These are phyloP conservation scores for Brachyhypopomus occidentalis DNA, from an alignment of 2,113 vertebrate species.

Conservation along the genomic window DNA sequence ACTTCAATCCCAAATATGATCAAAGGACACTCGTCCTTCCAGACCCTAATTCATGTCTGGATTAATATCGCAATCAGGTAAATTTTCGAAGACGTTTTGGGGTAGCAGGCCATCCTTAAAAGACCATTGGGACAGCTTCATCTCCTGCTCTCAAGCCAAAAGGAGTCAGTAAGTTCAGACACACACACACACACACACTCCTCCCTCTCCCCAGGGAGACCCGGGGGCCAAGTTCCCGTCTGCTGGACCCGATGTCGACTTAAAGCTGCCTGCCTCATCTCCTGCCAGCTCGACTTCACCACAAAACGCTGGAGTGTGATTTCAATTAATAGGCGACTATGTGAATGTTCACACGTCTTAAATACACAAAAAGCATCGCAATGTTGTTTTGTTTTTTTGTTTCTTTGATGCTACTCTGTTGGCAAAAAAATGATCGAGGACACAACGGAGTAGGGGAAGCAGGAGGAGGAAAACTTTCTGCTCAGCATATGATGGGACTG, in stretches of 20 bases:
- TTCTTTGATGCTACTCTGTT: slow-evolving; percentile 5
- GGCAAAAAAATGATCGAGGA: not conserved
- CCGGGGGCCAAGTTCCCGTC: slow-evolving; percentile 66
- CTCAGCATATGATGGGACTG: not conserved
- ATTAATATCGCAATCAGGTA: slow-evolving; percentile 10
- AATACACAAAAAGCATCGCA: slow-evolving; percentile 21
- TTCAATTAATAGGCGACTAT: slow-evolving; percentile 51
- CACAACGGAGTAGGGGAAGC: slow-evolving; percentile 28
- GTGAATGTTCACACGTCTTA: slow-evolving; percentile 43
- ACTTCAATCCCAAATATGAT: not conserved
- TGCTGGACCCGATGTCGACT: slow-evolving; percentile 60
- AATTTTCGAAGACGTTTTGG: not conserved
- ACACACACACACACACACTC: slow-evolving; percentile 44
- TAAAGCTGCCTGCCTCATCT: slow-evolving; percentile 51
- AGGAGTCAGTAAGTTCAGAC: slow-evolving; percentile 54
- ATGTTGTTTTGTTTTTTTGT: slow-evolving; percentile 17
- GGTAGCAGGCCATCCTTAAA: not conserved
- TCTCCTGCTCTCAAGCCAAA: slow-evolving; percentile 61
- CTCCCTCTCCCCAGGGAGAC: slow-evolving; percentile 64
- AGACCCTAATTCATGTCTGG: slow-evolving; percentile 21
- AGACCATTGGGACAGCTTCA: slow-evolving; percentile 64
- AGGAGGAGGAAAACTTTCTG: not conserved
- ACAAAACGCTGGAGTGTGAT: slow-evolving; percentile 54
- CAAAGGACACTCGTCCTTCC: slow-evolving; percentile 7
- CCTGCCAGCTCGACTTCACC: slow-evolving; percentile 56